Evolutionary conservation across 2,113 vertebrate species (phyloP).

Genomic region (Macrotus californicus): DNA sequence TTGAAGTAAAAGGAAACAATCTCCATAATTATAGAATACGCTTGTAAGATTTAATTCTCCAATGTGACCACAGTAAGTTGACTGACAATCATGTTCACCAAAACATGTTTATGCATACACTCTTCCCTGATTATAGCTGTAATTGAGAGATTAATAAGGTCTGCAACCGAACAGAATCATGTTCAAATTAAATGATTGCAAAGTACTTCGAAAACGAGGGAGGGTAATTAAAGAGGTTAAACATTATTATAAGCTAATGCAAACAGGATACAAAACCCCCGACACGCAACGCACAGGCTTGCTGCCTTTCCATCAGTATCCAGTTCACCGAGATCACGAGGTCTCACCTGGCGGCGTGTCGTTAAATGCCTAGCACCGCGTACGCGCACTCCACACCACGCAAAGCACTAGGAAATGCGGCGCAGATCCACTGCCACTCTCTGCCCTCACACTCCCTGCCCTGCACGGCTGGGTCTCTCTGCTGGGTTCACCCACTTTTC

Average conservation of each 20-base stretch:
- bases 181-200: conserved; percentile 49
- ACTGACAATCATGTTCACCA: conserved; percentile 27
- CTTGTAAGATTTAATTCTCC: conserved; percentile 51
- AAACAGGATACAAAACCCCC: background rate
- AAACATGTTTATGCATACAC: conserved; percentile 33
- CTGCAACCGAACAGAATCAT: conserved; percentile 32
- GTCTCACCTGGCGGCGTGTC: conserved; percentile 48
- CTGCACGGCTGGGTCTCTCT: conserved; percentile 6
- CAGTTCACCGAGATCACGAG: background rate
- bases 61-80: conserved; percentile 39
- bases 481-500: conserved; percentile 52
- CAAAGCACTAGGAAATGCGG: background rate
- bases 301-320: background rate
- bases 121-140: conserved; percentile 36
- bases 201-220: conserved; percentile 24
- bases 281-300: background rate
- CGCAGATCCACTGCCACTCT: conserved; percentile 20
- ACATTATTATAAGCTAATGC: conserved; percentile 26
- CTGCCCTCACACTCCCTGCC: conserved; percentile 59
- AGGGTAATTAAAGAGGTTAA: conserved; percentile 35
- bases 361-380: background rate
- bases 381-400: background rate
- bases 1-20: conserved; percentile 39
- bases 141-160: conserved; percentile 49
- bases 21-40: conserved; percentile 17